Conservation (phyloP, 2,888 invertebrate species). For the Amiota mariae region DNA sequence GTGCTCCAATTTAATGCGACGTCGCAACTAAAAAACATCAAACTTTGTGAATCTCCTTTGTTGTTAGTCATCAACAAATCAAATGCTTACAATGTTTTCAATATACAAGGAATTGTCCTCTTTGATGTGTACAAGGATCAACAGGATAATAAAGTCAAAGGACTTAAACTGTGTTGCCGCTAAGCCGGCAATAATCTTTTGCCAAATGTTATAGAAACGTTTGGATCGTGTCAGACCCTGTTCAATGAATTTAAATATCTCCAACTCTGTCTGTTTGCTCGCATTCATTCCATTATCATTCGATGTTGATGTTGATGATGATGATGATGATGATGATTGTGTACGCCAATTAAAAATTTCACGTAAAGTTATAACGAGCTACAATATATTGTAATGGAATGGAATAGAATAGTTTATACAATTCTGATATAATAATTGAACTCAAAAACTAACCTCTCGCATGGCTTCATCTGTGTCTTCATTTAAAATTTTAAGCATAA, state of each 20-base stretch:
- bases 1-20: constrained; percentile 78
- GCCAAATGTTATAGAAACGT: constrained; percentile 69
- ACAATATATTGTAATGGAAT: constrained; percentile 15
- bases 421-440: neutral
- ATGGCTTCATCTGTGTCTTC: constrained; percentile 64
- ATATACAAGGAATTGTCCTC: constrained; percentile 78
- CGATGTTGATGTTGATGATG: neutral
- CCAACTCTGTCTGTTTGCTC: constrained; percentile 59
- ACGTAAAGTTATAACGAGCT: constrained; percentile 67
- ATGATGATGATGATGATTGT: neutral
- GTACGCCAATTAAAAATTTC: constrained; percentile 60
- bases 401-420: neutral
- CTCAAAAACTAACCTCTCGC: constrained; percentile 55
- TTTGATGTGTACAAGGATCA: constrained; percentile 79
- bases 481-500: constrained; percentile 65
- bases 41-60: neutral
- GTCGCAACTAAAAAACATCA: constrained; percentile 60
- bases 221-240: constrained; percentile 69
- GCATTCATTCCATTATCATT: neutral
- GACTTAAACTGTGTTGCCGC: constrained; percentile 69
- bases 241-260: constrained; percentile 65
- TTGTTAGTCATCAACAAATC: neutral
- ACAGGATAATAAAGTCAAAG: constrained; percentile 80
- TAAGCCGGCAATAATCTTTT: constrained; percentile 60
- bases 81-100: constrained; percentile 76